Evolutionary conservation across 2,888 invertebrate genomes (phyloP).

Genomic region (Scelioninae gen. 1): DNA sequence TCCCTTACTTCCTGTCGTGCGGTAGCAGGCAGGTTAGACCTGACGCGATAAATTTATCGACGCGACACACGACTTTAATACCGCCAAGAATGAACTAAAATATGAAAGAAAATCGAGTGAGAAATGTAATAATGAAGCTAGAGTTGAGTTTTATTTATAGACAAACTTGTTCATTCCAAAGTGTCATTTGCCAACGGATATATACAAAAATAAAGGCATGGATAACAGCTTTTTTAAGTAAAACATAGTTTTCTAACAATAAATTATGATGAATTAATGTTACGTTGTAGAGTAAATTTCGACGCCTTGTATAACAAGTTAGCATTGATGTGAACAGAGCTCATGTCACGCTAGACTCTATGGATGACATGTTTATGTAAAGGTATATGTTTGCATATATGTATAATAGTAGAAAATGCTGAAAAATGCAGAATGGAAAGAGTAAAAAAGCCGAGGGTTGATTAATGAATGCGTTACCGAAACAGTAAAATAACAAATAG

Average conservation of each 20-base stretch:
- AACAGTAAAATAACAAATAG: too few relatives aligned
- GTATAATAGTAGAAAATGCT: too few relatives aligned
- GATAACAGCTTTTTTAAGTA: too few relatives aligned
- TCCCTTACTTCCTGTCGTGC: too few relatives aligned
- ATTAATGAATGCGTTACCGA: too few relatives aligned
- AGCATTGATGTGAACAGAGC: slow-evolving; percentile 41
- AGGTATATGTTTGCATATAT: too few relatives aligned
- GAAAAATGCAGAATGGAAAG: too few relatives aligned
- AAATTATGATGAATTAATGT: slow-evolving; percentile 39
- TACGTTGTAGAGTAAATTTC: slow-evolving; percentile 24
- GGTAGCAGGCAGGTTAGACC: too few relatives aligned
- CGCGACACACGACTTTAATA: slow-evolving; percentile 59
- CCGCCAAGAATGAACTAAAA: slow-evolving; percentile 46
- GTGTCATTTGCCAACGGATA: too few relatives aligned
- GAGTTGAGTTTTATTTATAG: slow-evolving; percentile 7
- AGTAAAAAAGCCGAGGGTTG: too few relatives aligned
- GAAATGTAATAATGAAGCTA: slow-evolving; percentile 26
- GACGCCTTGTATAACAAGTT: slow-evolving; percentile 45
- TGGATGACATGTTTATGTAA: slow-evolving; percentile 42
- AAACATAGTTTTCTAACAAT: slow-evolving; percentile 9
- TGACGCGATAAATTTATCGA: slow-evolving; percentile 67
- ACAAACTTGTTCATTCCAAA: background rate
- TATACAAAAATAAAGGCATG: too few relatives aligned
- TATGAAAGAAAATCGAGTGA: slow-evolving; percentile 55
- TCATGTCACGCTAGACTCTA: slow-evolving; percentile 35